A percentile compares a stretch with the other conserved stretches of the same genome.
These are phyloP conservation scores for Solenopsis invicta DNA, from an alignment of 1,140 invertebrate genomes.

Conservation along the genomic window DNA sequence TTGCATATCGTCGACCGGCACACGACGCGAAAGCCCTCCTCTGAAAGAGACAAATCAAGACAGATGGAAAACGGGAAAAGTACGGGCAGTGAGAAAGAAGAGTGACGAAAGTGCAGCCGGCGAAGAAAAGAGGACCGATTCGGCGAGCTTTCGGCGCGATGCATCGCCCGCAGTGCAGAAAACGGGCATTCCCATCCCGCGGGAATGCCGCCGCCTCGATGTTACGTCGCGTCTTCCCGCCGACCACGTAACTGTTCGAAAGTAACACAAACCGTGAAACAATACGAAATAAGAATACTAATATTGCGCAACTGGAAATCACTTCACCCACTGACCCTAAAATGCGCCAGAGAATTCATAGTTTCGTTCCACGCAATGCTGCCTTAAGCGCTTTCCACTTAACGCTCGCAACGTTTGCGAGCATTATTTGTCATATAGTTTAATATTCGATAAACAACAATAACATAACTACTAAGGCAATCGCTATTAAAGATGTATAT, in stretches of 20 bases:
- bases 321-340: neutral
- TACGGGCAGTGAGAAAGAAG: conserved; percentile 21
- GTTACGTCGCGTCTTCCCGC: conserved; percentile 34
- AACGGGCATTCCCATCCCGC: conserved; percentile 60
- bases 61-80: conserved; percentile 39
- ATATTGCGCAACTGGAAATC: conserved; percentile 6
- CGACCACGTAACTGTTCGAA: conserved; percentile 8
- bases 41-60: conserved; percentile 58
- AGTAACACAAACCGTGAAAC: conserved; percentile 6
- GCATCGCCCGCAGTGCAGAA: conserved; percentile 73
- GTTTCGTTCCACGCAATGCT: conserved; percentile 26
- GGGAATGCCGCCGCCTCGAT: conserved; percentile 19
- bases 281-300: conserved; percentile 42
- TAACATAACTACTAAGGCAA: neutral
- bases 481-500: neutral
- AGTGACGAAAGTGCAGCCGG: neutral
- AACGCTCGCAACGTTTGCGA: no score
- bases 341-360: conserved; percentile 14
- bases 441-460: no score
- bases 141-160: conserved; percentile 53
- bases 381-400: neutral
- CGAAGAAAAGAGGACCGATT: conserved; percentile 28
- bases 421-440: no score
- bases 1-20: conserved; percentile 52
- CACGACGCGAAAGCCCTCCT: neutral